These are phyloP conservation scores for Zaprionus vittiger DNA, from an alignment of 1,140 invertebrate species.

Conservation along the genomic window DNA sequence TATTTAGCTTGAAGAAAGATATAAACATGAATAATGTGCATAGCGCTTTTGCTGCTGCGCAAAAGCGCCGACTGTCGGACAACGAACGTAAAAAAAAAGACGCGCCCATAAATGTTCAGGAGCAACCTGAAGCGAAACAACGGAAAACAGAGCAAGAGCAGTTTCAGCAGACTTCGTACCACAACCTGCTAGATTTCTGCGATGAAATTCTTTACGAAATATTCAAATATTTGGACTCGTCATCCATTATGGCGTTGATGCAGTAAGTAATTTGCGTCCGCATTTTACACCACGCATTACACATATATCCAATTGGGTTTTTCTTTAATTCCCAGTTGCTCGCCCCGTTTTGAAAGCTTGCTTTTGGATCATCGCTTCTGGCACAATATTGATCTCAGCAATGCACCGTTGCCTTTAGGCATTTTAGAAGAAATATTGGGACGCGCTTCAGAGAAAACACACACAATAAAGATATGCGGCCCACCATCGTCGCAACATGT, in stretches of 20 bases:
- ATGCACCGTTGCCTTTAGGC: slow-evolving; percentile 73
- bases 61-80: slow-evolving; percentile 65
- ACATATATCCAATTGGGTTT: slow-evolving; percentile 9
- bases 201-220: slow-evolving; percentile 86
- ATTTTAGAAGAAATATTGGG: slow-evolving; percentile 84
- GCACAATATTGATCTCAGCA: slow-evolving; percentile 85
- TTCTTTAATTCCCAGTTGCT: slow-evolving; percentile 82
- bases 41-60: slow-evolving; percentile 54
- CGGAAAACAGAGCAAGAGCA: slow-evolving; percentile 45
- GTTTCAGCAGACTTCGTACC: not conserved
- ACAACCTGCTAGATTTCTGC: slow-evolving; percentile 77
- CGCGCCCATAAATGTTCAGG: slow-evolving; percentile 7
- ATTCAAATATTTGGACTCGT: slow-evolving; percentile 85
- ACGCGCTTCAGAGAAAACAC: slow-evolving; percentile 84
- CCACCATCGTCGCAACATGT: slow-evolving; percentile 73
- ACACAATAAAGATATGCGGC: slow-evolving; percentile 84
- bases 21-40: slow-evolving; percentile 62
- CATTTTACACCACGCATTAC: not conserved
- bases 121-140: slow-evolving; percentile 45
- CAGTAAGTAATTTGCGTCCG: slow-evolving; percentile 77
- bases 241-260: slow-evolving; percentile 85
- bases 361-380: slow-evolving; percentile 85
- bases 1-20: slow-evolving; percentile 36
- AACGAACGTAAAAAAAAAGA: slow-evolving; percentile 36
- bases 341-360: slow-evolving; percentile 84